These are phyloP conservation scores for Phyllostomus hastatus DNA, from an alignment of 2,113 vertebrate species.

Conservation along the genomic window DNA sequence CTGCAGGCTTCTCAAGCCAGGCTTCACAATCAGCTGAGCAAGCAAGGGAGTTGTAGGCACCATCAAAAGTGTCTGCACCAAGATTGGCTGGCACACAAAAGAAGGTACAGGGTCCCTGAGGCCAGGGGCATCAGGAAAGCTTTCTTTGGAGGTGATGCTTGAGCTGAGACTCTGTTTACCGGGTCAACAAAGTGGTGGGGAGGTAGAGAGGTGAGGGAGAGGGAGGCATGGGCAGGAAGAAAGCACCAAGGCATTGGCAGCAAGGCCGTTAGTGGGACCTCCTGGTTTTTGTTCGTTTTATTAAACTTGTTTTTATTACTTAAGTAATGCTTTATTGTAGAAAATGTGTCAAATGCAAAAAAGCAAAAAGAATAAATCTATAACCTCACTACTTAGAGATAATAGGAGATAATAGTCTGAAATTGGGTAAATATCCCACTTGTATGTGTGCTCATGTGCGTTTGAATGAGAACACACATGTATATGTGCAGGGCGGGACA, in stretches of 20 bases:
- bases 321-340: neutral
- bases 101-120: neutral
- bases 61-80: neutral
- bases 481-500: neutral
- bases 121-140: neutral
- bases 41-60: neutral
- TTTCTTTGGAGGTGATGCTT: neutral
- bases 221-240: neutral
- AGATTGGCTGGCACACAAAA: neutral
- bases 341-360: neutral
- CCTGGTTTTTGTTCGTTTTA: neutral
- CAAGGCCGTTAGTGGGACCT: no score
- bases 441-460: neutral
- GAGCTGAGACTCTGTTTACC: neutral
- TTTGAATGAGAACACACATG: neutral
- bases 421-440: neutral
- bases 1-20: neutral
- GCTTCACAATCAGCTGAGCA: no score
- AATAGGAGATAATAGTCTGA: neutral
- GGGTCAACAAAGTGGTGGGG: neutral
- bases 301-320: neutral
- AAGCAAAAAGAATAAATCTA: neutral
- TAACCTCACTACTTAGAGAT: neutral
- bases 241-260: rapidly evolving
- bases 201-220: neutral